Evolutionary conservation across 2,888 invertebrate genomes (phyloP), one percentile per base, ranked within the genome.

Genomic region (Latheticus oryzae): DNA sequence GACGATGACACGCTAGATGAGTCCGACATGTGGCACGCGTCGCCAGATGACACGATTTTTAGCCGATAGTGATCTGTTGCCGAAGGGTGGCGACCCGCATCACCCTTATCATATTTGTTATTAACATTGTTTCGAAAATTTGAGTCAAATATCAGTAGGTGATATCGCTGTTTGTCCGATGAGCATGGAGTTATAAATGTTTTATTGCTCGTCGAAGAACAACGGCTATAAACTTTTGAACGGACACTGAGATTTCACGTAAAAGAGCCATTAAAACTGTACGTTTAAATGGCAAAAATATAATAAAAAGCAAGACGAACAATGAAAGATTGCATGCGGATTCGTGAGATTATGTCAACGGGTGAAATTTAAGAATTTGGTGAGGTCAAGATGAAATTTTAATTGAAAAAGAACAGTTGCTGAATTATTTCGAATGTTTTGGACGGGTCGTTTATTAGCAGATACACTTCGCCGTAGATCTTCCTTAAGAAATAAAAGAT

Each of bases 261-360:
- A 50, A 50, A 50, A 50, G 50, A 50, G 37, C 50, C 50, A 50
- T 50, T 50, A 50, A 50, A 47, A 40, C 40, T 23, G 26, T 9
- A n/a, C n/a, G 28, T 9, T 30, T 43, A 30, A 45, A 45, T 45
- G 45, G 19, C 12, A 45, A 45, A 32, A 45, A 45, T 30, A 45
- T 32, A 32, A 45, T 45, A 43, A 45, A 47, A 47, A 13, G 24
- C 45, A 8, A 30, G 33, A 35, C 21, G 33, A 45, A 45, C 45
- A 45, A 45, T 45, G 45, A 45, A 32, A 45, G 45, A 45, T 19
- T 16, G 45, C 32, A 11, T 4, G 19, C 19, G 17, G 45, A 21
- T 5, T 21, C 9, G 9, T 15, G 45, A 45, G 45, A 32, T 45
- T 45, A 45, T 45, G 45, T 45, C 45, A 32, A 32, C 11, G 45